phyloP scores from a whole-genome alignment of 2,113 vertebrate species.

The Isichthys henryi region DNA sequence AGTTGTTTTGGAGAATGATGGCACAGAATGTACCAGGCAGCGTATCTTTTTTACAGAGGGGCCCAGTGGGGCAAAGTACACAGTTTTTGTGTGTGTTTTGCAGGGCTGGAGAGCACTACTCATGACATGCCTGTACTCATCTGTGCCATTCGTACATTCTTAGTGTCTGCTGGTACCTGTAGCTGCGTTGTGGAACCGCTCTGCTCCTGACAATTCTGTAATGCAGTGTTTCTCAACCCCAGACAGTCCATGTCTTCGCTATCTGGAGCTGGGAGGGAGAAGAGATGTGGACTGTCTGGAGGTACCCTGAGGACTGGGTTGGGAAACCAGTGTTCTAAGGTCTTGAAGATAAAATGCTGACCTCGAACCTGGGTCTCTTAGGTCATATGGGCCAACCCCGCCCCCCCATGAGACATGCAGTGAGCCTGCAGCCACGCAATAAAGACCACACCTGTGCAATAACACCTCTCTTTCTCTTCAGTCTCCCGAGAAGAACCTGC shows the following conservation, averaged over 20 bases:
- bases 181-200: not conserved
- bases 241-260: not conserved
- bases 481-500: not conserved
- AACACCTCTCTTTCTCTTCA: conserved; percentile 20
- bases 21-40: not conserved
- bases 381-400: not conserved
- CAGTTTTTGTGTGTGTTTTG: not conserved
- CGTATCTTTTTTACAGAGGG: not conserved
- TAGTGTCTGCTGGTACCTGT: not conserved
- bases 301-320: not conserved
- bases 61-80: not conserved
- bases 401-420: conserved; percentile 23
- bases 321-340: not conserved
- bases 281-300: not conserved
- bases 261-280: not conserved
- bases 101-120: not conserved
- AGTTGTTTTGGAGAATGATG: not conserved
- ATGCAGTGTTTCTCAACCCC: not conserved
- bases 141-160: not conserved
- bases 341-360: not conserved
- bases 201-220: not conserved
- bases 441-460: conserved; percentile 47
- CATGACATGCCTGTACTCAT: not conserved
- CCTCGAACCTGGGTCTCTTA: not conserved
- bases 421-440: conserved; percentile 53